phyloP scores from a whole-genome alignment of 23 tunicate genomes.

The Clavelina lepadiformis region DNA sequence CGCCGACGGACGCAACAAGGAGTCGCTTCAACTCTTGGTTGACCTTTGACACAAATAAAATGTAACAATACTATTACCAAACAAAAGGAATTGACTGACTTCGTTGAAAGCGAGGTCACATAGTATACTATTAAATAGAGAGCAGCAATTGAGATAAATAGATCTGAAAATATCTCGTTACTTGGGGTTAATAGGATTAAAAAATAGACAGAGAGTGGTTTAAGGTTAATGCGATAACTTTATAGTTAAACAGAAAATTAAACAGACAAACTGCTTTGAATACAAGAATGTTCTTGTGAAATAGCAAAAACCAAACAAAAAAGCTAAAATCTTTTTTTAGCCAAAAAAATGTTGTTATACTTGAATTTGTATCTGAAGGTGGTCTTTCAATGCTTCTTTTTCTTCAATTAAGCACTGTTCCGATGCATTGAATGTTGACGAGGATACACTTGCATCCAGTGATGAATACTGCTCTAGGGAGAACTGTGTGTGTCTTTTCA shows the following conservation, averaged over 20 bases:
- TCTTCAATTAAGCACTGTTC: constrained; percentile 64
- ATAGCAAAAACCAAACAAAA: neutral
- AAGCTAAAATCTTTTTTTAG: too few relatives aligned
- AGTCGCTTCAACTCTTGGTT: constrained; percentile 79
- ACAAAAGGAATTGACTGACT: neutral
- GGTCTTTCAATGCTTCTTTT: constrained; percentile 70
- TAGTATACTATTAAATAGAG: too few relatives aligned
- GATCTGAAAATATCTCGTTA: neutral
- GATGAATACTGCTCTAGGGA: too few relatives aligned
- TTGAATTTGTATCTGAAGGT: constrained; percentile 75
- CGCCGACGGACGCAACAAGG: constrained; percentile 84
- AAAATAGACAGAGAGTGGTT: too few relatives aligned
- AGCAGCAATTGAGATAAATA: too few relatives aligned
- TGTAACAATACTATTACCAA: neutral
- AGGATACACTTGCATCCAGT: constrained; percentile 5
- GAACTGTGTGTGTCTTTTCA: too few relatives aligned
- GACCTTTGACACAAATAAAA: constrained; percentile 31
- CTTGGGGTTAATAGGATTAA: too few relatives aligned
- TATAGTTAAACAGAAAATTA: too few relatives aligned
- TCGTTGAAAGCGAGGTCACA: neutral
- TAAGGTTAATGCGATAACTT: too few relatives aligned
- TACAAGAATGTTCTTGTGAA: too few relatives aligned
- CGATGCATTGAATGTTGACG: neutral
- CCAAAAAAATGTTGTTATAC: too few relatives aligned
- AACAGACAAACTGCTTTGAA: too few relatives aligned